phyloP scores from a whole-genome alignment of 2,113 vertebrate genomes.

The Zosterops japonicus region DNA sequence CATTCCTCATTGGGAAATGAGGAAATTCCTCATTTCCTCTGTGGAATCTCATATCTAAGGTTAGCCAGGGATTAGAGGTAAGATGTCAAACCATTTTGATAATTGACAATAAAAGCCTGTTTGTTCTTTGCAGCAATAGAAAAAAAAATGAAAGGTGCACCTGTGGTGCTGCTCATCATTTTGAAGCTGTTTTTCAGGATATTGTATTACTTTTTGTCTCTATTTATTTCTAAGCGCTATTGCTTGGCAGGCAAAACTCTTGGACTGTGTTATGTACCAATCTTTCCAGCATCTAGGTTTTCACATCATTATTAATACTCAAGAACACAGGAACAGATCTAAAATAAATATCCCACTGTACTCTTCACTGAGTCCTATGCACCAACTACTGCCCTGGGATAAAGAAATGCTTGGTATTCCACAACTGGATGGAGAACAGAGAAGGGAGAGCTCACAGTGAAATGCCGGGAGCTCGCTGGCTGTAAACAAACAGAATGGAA shows the following conservation, averaged over 20 bases:
- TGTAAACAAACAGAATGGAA: neutral
- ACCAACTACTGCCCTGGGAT: neutral
- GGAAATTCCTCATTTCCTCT: neutral
- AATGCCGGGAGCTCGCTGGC: accelerated
- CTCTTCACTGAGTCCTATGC: neutral
- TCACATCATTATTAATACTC: conserved; percentile 27
- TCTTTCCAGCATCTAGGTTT: conserved; percentile 33
- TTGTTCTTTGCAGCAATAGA: neutral
- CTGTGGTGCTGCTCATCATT: neutral
- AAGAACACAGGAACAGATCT: neutral
- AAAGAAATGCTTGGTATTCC: neutral
- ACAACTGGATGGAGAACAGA: neutral
- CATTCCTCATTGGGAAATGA: no score
- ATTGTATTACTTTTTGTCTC: conserved; percentile 18
- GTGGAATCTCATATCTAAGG: neutral
- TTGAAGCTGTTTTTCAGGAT: neutral
- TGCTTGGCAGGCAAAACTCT: conserved; percentile 37
- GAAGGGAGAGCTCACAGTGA: neutral
- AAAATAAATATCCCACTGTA: conserved; percentile 15
- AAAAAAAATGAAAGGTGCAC: neutral
- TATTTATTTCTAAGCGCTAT: conserved; percentile 35
- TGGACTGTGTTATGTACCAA: neutral
- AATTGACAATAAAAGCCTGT: neutral
- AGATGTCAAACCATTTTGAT: neutral
- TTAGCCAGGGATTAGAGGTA: neutral